Evolutionary conservation across 2,797 vertebrate genomes (phyloP), one percentile per base, ranked within the genome.

Genomic region (Argentina silus): DNA sequence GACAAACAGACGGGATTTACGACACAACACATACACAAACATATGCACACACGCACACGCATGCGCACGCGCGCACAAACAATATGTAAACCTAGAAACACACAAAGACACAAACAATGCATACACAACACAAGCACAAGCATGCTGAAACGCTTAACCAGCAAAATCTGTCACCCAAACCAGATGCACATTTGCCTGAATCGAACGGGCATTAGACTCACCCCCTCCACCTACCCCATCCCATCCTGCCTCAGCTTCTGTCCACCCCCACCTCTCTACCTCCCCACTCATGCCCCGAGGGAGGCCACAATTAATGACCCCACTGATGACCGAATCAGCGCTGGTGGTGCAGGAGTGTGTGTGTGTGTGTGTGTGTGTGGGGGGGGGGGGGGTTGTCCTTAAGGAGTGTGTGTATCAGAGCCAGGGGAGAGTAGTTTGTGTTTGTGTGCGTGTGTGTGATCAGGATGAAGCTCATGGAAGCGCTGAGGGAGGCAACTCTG

Each of bases 1-100:
- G 90, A 93, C 92, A 92, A 93, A 92, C 91, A 89, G 87, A 85
- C 85, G 74, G 83, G 87, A 93, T 92, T 92, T 93, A 92, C 88
- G 78, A 88, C 90, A 87, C 88, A 68, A 74, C 74, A 56, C 21
- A 73, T 50, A 2, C 83, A 78, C 27, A 7, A 12, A 62, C 86
- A 80, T 75, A 81, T 81, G 14, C 10, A 27, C 19, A n/a, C 64
- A 67, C 47, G 23, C 45, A 67, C 3, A 23, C 75, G 83, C 83
- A 44, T 69, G 78, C 50, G 12, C 51, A 69, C n/a, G 6, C 21
- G 17, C 23, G 14, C 21, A 70, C 51, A 17, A 53, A 53, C 51
- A 53, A 53, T 42, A 36, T 61, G 59, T 61, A 42, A 15, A 61
- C 27, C 27, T 36, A 36, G 1, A 36, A 36, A 36, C 27, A 36